A percentile compares a stretch with the other conserved stretches of the same genome.
phyloP scores from a whole-genome alignment of 2,797 vertebrate species.

The Helicolenus hilgendorfi region DNA sequence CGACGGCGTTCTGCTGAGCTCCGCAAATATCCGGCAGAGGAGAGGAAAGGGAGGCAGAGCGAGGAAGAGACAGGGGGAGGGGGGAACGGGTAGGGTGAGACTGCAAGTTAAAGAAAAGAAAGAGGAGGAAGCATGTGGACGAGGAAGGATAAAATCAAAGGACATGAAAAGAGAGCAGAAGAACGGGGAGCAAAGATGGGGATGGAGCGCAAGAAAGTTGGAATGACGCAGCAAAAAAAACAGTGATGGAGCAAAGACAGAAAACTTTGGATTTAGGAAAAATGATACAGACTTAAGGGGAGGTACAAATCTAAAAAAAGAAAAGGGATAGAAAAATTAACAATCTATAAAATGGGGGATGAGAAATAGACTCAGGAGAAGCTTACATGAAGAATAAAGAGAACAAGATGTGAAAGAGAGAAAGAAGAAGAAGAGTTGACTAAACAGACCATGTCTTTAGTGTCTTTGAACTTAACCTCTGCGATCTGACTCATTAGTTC shows the following conservation, averaged over 20 bases:
- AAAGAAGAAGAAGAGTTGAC: slow-evolving; percentile 6
- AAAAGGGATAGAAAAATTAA: neutral
- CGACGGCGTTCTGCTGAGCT: slow-evolving; percentile 59
- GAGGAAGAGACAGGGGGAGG: neutral
- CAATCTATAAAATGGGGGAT: neutral
- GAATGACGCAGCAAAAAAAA: neutral
- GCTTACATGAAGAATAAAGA: neutral
- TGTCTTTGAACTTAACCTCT: slow-evolving; percentile 72
- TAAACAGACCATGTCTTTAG: slow-evolving; percentile 26
- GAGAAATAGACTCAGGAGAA: neutral
- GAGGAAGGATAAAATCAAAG: neutral
- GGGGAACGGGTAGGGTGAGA: neutral
- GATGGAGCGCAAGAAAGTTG: neutral
- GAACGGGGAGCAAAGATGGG: neutral
- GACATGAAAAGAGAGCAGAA: neutral
- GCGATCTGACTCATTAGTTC: slow-evolving; percentile 67
- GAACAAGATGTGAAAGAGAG: neutral
- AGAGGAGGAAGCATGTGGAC: neutral
- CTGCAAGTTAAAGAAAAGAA: neutral
- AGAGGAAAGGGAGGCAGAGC: slow-evolving; percentile 13
- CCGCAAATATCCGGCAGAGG: slow-evolving; percentile 27
- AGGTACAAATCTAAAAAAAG: neutral
- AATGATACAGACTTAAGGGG: neutral
- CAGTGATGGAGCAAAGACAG: neutral
- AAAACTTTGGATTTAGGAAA: neutral